Evolutionary conservation across 2,888 invertebrate genomes (phyloP), one percentile per base, ranked within the genome.

Genomic region (Nomada flava): DNA sequence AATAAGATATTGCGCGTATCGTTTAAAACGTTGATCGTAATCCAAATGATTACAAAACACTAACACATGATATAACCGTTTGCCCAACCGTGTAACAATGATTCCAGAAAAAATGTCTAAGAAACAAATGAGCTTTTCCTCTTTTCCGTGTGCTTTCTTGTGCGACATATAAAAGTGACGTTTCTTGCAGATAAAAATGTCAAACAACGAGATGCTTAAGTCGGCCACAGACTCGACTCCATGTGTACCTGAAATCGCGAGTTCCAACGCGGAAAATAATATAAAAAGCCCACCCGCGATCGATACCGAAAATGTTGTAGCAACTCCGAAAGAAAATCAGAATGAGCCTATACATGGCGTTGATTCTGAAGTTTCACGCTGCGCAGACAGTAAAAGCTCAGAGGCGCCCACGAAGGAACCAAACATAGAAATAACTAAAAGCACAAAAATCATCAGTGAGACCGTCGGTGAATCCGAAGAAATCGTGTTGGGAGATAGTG

Each of bases 131-230:
- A 63, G 64, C 0, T 63, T 55, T 55, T 77, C 70, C 11, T 60
- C 23, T 83, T 76, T 81, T 74, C 15, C 9, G 0, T 20, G 23
- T n/a, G 13, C 2, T 15, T 52, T 20, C 60, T 5, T 20, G 20
- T 36, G 5, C 20, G 42, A 55, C 10, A 2, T 36, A 42, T 69
- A 79, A 75, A 69, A 60, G 53, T 79, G 79, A 76, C 80, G 18
- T 67, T 79, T 57, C 64, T 85, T 79, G n/a, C 73, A 78, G 83
- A 78, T 13, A 69, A 87, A 82, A 64, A 91, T 91, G 91, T 87
- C 90, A 42, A 84, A 83, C 67, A 62, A 83, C 29, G 84, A 84
- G 47, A 59, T 68, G 36, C 77, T 85, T 50, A 59, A 63, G 63
- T 67, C 73, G 4, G 86, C 82, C 11, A 88, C 89, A 26, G 86